Evolutionary conservation across 2,888 invertebrate genomes (phyloP).

Genomic region (Coenonympha glycerion): DNA sequence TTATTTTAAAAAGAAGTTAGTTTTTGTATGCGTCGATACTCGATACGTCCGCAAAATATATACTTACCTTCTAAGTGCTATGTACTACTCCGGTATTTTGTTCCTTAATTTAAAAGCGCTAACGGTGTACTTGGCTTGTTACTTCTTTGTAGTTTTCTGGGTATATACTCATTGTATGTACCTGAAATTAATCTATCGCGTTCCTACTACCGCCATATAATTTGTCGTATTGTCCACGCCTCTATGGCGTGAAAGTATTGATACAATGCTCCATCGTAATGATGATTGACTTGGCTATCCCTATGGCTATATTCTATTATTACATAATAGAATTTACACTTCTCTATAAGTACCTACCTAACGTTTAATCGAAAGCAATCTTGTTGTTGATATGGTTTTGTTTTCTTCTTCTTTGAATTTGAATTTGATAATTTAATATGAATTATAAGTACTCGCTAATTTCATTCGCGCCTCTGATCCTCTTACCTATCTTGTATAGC

Average conservation of each 20-base stretch:
- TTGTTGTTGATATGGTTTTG: background rate
- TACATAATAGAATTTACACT: background rate
- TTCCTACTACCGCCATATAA: slow-evolving; percentile 10
- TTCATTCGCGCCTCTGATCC: too few species aligned
- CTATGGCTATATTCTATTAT: background rate
- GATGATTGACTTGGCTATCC: slow-evolving; percentile 10
- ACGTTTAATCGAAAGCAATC: background rate
- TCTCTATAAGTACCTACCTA: background rate
- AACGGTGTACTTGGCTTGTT: slow-evolving; percentile 10
- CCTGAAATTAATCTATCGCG: slow-evolving; percentile 38
- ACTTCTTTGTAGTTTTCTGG: background rate
- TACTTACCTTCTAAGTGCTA: background rate
- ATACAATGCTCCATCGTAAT: slow-evolving; percentile 11
- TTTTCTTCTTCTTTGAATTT: too few species aligned
- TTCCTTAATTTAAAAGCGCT: slow-evolving; percentile 9
- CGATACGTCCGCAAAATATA: slow-evolving; percentile 22
- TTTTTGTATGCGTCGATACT: slow-evolving; percentile 28
- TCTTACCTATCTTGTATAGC: too few species aligned
- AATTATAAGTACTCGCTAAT: too few species aligned
- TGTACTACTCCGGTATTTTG: background rate
- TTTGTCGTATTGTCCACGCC: slow-evolving; percentile 10
- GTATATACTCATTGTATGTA: too few species aligned
- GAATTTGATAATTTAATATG: too few species aligned
- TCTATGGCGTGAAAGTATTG: slow-evolving; percentile 16
- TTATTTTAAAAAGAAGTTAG: slow-evolving; percentile 18